Base-by-base conservation (phyloP, 2,888 invertebrate genomes). In the Lymantria monacha region DNA sequence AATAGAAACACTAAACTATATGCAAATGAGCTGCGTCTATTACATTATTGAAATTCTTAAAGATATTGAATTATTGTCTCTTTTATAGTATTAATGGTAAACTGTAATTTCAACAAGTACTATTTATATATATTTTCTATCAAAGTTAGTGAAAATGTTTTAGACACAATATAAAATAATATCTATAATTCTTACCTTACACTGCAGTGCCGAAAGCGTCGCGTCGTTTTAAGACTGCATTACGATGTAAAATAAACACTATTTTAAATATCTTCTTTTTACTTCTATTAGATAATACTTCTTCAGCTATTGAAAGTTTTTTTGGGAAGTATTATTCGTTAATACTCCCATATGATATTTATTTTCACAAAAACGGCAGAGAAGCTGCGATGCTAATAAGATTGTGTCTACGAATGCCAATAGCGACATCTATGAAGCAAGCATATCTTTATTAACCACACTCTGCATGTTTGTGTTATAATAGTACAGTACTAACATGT, bases 1-100 rank as follows among this genome's bases (percentile, higher is more conserved):
- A 74, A 75, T 83, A 76, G 83, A 51, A 30, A 46, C 38, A 74
- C 55, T 67, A 56, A 31, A 44, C 30, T 30, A 22, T 30, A 50
- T 43, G 30, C 46, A 48, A 53, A 58, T 60, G 48, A 45, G 12
- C 14, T 36, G 11, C 7, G 10, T 55, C 48, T 54, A 42, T 42
- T 49, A 41, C 41, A 63, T 52, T 38, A 33, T 10, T 1, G 9
- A 33, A 22, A 22, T 22, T 22, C 22, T 22, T 3, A 22, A 5
- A 3, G 5, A 3, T 22, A 5, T 22, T 22, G 22, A 22, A 22
- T 22, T 22, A 22, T 22, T 22, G 22, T 22, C 22, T 22, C 5
- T 22, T 9, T 36, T 36, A n/a, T 36, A 36, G 36, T 36, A 22
- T 36, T 1, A 3, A 36, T 36, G 36, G 36, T 36, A 36, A 7